Evolutionary conservation across 2,888 invertebrate genomes (phyloP).

Genomic region (Drosophila aldrichi): DNA sequence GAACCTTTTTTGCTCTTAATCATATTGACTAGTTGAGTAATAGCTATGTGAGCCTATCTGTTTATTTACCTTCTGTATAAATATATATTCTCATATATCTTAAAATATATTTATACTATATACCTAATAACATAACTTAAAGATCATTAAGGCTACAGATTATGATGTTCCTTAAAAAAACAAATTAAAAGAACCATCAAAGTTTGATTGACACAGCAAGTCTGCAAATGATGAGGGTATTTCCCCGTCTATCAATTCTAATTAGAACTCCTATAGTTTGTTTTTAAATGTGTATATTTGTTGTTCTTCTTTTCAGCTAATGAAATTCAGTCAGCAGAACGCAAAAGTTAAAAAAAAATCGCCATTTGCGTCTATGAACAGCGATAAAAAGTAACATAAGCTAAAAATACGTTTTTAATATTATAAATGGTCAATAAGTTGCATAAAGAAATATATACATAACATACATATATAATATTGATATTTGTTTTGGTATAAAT

Average conservation of each 20-base stretch:
- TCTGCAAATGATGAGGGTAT: background rate
- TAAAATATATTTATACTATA: too few species aligned
- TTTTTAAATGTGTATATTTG: background rate
- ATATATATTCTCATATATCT: too few species aligned
- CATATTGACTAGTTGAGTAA: too few species aligned
- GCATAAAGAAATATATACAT: constrained; percentile 7
- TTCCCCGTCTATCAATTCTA: background rate
- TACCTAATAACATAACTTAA: too few species aligned
- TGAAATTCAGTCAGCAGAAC: constrained; percentile 27
- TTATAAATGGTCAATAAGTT: constrained; percentile 29
- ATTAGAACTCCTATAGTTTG: background rate
- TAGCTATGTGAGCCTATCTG: too few species aligned
- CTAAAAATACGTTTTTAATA: constrained; percentile 11
- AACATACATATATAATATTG: background rate
- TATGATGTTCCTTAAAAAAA: too few species aligned
- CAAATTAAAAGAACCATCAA: background rate
- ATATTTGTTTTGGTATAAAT: constrained; percentile 6
- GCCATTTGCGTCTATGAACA: constrained; percentile 35
- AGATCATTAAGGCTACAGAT: too few species aligned
- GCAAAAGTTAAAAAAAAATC: constrained; percentile 26
- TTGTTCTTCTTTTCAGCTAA: constrained; percentile 24
- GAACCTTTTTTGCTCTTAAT: constrained; percentile 36
- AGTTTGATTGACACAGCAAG: background rate
- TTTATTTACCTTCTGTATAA: too few species aligned
- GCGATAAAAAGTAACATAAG: constrained; percentile 19